Conservation (phyloP, 1,140 invertebrate genomes). For the Solenopsis invicta region DNA sequence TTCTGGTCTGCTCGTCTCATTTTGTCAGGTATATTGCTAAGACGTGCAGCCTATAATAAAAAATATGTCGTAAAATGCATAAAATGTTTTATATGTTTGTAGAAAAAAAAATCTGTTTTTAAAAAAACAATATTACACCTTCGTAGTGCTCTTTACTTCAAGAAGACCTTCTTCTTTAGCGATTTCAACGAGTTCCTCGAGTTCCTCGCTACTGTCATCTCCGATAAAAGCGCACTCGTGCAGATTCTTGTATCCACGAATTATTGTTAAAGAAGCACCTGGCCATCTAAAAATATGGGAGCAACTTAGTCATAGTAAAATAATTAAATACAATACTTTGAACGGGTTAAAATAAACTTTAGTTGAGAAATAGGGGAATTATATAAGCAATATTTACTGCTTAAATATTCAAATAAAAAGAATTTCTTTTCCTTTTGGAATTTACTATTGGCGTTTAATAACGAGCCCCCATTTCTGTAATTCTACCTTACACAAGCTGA, state of each 20-base stretch:
- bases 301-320: not conserved
- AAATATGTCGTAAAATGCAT: not conserved
- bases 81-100: not conserved
- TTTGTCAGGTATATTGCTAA: constrained; percentile 84
- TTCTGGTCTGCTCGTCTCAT: constrained; percentile 85
- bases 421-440: not conserved
- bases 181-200: constrained; percentile 89
- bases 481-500: constrained; percentile 91
- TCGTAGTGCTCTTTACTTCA: constrained; percentile 55
- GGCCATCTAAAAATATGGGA: constrained; percentile 88
- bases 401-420: not conserved
- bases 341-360: not conserved
- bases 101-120: constrained; percentile 4
- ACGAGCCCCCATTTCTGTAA: constrained; percentile 14
- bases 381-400: constrained; percentile 7
- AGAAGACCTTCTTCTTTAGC: constrained; percentile 77
- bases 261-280: constrained; percentile 91
- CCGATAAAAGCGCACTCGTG: constrained; percentile 94
- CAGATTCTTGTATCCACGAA: constrained; percentile 92
- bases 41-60: constrained; percentile 71
- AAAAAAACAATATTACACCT: constrained; percentile 49
- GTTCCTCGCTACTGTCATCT: constrained; percentile 91
- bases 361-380: not conserved
- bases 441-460: not conserved
- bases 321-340: constrained; percentile 7